Conservation (phyloP, 2,888 invertebrate genomes). For the Drymonia ruficornis region DNA sequence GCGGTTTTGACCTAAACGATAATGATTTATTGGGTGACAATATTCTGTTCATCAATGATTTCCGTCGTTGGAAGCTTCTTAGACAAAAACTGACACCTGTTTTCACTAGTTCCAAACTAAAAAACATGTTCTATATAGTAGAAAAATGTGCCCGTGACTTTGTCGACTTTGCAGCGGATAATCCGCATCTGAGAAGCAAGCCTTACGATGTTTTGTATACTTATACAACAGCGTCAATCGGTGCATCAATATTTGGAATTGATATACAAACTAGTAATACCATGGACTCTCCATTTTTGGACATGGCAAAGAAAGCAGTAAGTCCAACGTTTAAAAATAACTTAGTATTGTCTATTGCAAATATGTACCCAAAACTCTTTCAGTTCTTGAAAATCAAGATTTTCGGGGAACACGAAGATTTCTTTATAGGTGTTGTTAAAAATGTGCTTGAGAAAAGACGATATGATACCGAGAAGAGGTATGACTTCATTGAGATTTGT, state of each 20-base stretch:
- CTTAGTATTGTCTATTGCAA: conserved; percentile 38
- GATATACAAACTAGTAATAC: conserved; percentile 57
- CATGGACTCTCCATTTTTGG: conserved; percentile 64
- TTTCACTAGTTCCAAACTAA: conserved; percentile 65
- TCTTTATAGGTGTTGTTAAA: conserved; percentile 61
- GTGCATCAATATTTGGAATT: conserved; percentile 72
- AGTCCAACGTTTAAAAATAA: conserved; percentile 40
- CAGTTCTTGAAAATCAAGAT: conserved; percentile 49
- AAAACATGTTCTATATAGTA: conserved; percentile 69
- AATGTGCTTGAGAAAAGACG: conserved; percentile 52
- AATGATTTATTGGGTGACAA: conserved; percentile 61
- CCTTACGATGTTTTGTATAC: conserved; percentile 57
- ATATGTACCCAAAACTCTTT: conserved; percentile 47
- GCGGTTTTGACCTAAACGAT: conserved; percentile 53
- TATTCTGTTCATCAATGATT: conserved; percentile 59
- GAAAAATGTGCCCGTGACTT: conserved; percentile 62
- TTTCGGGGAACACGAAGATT: conserved; percentile 59
- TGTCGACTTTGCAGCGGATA: conserved; percentile 45
- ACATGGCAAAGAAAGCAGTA: conserved; percentile 54
- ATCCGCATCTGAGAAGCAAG: conserved; percentile 37
- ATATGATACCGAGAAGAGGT: conserved; percentile 31
- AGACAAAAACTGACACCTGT: conserved; percentile 68
- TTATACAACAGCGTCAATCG: conserved; percentile 62
- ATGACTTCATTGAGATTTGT: conserved; percentile 66
- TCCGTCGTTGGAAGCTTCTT: conserved; percentile 62